Percentiles rank a stretch among this genome's conserved stretches.
phyloP scores from a whole-genome alignment of 1,140 invertebrate genomes.

The Conus betulinus region DNA sequence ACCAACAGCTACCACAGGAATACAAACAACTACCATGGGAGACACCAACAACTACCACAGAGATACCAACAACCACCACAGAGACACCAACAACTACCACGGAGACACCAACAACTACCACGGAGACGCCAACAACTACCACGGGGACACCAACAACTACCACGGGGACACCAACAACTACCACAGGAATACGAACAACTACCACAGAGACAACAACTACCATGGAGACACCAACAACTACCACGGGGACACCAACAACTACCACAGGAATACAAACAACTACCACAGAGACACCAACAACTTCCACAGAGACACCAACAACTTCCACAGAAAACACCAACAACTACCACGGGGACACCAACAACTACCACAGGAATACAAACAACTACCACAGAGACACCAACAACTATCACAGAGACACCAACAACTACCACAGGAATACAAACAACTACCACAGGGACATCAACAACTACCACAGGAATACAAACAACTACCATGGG shows the following conservation, averaged over 20 bases:
- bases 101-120: constrained; percentile 3
- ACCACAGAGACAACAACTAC: too few relatives aligned
- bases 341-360: too few relatives aligned
- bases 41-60: background rate
- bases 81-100: background rate
- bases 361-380: too few relatives aligned
- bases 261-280: too few relatives aligned
- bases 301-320: too few relatives aligned
- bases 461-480: background rate
- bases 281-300: too few relatives aligned
- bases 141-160: background rate
- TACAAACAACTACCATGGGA: background rate
- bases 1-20: background rate
- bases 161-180: too few relatives aligned
- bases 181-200: too few relatives aligned
- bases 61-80: background rate
- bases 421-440: background rate
- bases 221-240: too few relatives aligned
- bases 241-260: too few relatives aligned
- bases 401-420: background rate
- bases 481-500: background rate
- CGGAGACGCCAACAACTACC: background rate
- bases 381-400: background rate
- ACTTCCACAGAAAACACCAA: background rate
- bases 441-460: background rate